These are phyloP conservation scores for Paradoxurus hermaphroditus DNA, from an alignment of 2,113 vertebrate species.

Conservation along the genomic window DNA sequence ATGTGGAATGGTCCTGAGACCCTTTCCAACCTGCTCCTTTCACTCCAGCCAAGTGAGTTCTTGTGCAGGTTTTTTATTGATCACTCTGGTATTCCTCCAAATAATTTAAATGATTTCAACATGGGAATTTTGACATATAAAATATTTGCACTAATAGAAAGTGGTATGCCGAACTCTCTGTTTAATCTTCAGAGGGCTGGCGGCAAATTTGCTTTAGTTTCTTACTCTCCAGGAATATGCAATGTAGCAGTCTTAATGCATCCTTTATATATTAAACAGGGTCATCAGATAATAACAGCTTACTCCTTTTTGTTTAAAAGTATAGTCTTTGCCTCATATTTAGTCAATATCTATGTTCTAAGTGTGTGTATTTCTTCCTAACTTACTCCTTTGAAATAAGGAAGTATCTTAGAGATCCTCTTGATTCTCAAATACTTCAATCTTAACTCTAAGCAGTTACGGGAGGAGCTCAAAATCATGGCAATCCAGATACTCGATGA, in stretches of 20 bases:
- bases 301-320: background rate
- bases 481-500: background rate
- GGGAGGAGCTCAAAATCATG: background rate
- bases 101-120: background rate
- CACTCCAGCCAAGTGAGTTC: background rate
- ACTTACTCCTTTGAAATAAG: background rate
- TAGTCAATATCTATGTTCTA: background rate
- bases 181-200: background rate
- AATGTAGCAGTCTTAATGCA: background rate
- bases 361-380: background rate
- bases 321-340: background rate
- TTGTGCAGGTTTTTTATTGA: background rate
- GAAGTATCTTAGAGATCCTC: background rate
- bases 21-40: background rate
- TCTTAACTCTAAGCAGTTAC: background rate
- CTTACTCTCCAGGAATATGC: background rate
- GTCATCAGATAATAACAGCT: background rate
- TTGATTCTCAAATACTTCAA: constrained; percentile 6
- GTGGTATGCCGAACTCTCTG: background rate
- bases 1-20: background rate
- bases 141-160: background rate
- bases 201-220: background rate
- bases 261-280: background rate
- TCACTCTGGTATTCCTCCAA: background rate
- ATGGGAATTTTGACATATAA: background rate